Conservation (phyloP, 2,113 vertebrate species). For the Zeus faber region DNA sequence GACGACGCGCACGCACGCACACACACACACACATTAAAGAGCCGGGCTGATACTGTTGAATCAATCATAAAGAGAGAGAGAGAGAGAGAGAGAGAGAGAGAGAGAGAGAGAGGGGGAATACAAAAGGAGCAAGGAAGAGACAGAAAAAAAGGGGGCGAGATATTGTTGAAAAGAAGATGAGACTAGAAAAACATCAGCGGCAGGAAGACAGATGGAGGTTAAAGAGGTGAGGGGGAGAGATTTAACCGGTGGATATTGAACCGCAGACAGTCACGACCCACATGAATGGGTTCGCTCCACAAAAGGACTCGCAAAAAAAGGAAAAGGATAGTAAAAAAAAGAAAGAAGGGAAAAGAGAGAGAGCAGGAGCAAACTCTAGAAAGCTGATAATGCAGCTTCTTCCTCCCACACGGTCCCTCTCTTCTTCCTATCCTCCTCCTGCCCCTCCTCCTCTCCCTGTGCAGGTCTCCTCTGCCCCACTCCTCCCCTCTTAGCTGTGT, state of each 20-base stretch:
- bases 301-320: too few relatives aligned
- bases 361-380: slow-evolving; percentile 49
- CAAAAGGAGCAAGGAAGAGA: not conserved
- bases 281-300: too few relatives aligned
- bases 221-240: not conserved
- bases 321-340: not conserved
- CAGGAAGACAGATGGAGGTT: not conserved
- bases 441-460: slow-evolving; percentile 30
- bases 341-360: not conserved
- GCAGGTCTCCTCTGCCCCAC: slow-evolving; percentile 38
- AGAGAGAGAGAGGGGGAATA: not conserved
- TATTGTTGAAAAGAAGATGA: not conserved
- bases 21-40: not conserved
- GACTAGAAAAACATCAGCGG: not conserved
- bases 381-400: slow-evolving; percentile 58
- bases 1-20: not conserved
- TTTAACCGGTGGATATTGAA: not conserved
- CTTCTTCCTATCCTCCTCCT: slow-evolving; percentile 41
- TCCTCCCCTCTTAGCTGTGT: slow-evolving; percentile 37
- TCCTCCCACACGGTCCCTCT: slow-evolving; percentile 55
- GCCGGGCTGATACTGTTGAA: too few relatives aligned
- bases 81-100: not conserved
- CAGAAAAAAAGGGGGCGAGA: not conserved
- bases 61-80: not conserved
- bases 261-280: too few relatives aligned